These are phyloP conservation scores for Dendrocincla tyrannina DNA, from an alignment of 2,797 vertebrate species.

Conservation along the genomic window DNA sequence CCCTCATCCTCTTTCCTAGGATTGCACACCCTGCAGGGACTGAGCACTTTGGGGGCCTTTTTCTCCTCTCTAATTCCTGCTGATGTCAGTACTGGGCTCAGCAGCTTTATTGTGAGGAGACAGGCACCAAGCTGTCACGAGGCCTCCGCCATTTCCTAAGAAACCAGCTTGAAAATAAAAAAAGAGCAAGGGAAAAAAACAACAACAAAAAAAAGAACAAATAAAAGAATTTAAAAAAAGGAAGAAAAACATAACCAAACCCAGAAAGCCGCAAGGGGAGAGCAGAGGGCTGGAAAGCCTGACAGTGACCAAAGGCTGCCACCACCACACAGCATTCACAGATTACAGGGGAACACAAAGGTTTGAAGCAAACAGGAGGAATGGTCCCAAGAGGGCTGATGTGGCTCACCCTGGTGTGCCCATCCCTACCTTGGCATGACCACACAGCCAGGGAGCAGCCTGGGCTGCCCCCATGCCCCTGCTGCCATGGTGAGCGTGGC, in stretches of 20 bases:
- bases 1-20: not conserved
- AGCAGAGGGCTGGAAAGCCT: not conserved
- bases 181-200: not conserved
- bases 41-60: fast-evolving
- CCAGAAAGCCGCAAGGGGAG: not conserved
- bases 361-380: not conserved
- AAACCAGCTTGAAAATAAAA: not conserved
- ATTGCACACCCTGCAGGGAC: not conserved
- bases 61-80: not conserved
- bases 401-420: fast-evolving
- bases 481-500: fast-evolving
- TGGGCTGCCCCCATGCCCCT: not conserved
- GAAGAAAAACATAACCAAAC: not conserved
- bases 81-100: not conserved
- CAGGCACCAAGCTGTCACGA: not conserved
- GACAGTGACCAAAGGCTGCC: fast-evolving
- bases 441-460: not conserved
- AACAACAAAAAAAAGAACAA: no score
- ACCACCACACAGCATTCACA: not conserved
- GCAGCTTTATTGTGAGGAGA: conserved; percentile 4
- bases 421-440: not conserved
- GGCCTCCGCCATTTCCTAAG: not conserved
- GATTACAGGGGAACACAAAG: not conserved
- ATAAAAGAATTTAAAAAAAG: fast-evolving
- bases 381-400: not conserved